Conservation (phyloP, 2,888 invertebrate genomes). For the Cantharis nigra region DNA sequence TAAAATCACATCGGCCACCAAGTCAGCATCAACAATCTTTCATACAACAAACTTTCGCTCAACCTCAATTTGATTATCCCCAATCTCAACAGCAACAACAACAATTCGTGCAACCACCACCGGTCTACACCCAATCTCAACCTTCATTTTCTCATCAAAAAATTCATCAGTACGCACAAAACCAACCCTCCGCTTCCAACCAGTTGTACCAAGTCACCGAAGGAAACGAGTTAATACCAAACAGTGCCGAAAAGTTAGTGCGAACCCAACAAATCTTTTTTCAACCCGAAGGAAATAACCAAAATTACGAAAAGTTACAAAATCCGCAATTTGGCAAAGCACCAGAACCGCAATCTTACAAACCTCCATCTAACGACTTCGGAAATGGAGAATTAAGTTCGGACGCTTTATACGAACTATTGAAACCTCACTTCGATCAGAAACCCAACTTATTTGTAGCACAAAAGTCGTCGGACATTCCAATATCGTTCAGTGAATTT, state of each 20-base stretch:
- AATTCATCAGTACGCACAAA: conserved; percentile 12
- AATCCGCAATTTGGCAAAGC: conserved; percentile 10
- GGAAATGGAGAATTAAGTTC: not conserved
- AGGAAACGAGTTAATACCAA: conserved; percentile 52
- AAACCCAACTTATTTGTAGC: not conserved
- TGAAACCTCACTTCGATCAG: not conserved
- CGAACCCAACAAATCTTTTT: conserved; percentile 56
- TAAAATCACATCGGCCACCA: conserved; percentile 13
- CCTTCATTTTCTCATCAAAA: not conserved
- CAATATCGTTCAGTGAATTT: not conserved
- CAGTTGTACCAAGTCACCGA: conserved; percentile 61
- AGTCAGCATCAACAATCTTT: conserved; percentile 29
- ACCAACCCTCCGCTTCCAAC: conserved; percentile 42
- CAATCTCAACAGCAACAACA: conserved; percentile 48
- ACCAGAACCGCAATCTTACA: conserved; percentile 19
- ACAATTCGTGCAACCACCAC: conserved; percentile 26
- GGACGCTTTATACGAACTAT: not conserved
- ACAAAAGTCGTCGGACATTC: not conserved
- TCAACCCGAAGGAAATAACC: conserved; percentile 55
- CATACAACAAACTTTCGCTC: conserved; percentile 29
- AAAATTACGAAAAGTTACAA: conserved; percentile 47
- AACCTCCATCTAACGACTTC: conserved; percentile 6
- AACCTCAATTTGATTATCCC: conserved; percentile 30
- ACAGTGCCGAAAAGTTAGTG: conserved; percentile 50
- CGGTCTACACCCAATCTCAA: not conserved